phyloP scores from a whole-genome alignment of 1,140 invertebrate genomes.

The Pectinophora gossypiella region DNA sequence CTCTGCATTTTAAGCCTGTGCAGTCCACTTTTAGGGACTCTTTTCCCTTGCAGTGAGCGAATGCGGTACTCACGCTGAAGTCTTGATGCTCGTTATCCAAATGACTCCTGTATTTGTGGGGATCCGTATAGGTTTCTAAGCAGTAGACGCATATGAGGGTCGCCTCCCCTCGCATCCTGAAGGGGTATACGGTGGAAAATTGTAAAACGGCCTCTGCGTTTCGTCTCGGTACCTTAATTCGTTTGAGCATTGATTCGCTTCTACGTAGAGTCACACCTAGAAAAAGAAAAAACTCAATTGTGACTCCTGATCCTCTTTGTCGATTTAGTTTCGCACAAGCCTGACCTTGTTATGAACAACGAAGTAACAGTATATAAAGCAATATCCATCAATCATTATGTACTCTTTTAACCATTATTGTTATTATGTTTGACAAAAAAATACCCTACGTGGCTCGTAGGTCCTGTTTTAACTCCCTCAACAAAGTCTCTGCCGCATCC shows the following conservation, averaged over 20 bases:
- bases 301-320: no score
- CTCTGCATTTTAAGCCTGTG: conserved; percentile 34
- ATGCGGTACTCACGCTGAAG: conserved; percentile 38
- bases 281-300: conserved; percentile 48
- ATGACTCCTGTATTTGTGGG: conserved; percentile 35
- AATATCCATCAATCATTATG: no score
- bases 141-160: conserved; percentile 58
- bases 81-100: conserved; percentile 33
- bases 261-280: conserved; percentile 21
- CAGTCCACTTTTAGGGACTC: conserved; percentile 48
- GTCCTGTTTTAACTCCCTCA: no score
- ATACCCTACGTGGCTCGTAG: no score
- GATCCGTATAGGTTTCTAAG: conserved; percentile 35
- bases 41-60: conserved; percentile 29
- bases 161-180: conserved; percentile 42
- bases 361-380: no score
- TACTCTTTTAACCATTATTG: no score
- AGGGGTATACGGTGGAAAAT: conserved; percentile 57
- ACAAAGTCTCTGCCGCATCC: no score
- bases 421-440: no score
- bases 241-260: background rate
- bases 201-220: conserved; percentile 59
- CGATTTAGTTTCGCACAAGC: no score
- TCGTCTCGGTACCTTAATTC: conserved; percentile 39
- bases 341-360: no score